Conservation (phyloP, 2,797 vertebrate species). For the Melanitta fusca region DNA sequence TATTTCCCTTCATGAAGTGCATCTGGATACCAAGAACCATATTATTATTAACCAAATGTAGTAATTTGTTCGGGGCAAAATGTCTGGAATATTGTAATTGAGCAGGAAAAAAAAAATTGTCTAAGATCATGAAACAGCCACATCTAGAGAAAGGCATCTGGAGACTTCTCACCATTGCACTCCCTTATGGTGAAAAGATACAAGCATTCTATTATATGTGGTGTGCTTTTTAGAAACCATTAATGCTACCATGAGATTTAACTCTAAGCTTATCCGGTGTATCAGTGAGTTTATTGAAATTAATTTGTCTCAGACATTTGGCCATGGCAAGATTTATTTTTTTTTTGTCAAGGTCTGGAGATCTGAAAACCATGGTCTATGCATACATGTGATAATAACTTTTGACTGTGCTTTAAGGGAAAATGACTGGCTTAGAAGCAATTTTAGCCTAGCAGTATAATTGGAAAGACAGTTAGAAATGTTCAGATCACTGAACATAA, state of each 20-base stretch:
- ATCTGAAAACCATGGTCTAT: background rate
- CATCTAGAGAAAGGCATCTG: background rate
- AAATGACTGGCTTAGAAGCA: background rate
- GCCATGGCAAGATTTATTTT: background rate
- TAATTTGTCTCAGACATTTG: background rate
- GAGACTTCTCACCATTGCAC: background rate
- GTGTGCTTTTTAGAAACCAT: too few relatives aligned
- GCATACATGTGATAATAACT: background rate
- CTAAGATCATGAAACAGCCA: background rate
- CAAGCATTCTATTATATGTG: background rate
- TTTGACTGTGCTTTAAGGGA: background rate
- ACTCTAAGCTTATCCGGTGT: background rate
- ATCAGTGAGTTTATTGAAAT: background rate
- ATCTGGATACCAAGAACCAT: background rate
- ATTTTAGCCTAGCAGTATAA: fast-evolving
- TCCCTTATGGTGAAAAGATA: background rate
- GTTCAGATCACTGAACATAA: background rate
- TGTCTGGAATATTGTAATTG: background rate
- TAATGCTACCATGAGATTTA: background rate
- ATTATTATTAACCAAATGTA: background rate
- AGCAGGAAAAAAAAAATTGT: background rate
- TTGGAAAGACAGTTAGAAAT: background rate
- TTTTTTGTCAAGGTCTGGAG: background rate
- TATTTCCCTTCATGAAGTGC: background rate
- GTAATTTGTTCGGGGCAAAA: background rate